Evolutionary conservation across 1,140 invertebrate genomes (phyloP).

Genomic region (Bactericera cockerelli): DNA sequence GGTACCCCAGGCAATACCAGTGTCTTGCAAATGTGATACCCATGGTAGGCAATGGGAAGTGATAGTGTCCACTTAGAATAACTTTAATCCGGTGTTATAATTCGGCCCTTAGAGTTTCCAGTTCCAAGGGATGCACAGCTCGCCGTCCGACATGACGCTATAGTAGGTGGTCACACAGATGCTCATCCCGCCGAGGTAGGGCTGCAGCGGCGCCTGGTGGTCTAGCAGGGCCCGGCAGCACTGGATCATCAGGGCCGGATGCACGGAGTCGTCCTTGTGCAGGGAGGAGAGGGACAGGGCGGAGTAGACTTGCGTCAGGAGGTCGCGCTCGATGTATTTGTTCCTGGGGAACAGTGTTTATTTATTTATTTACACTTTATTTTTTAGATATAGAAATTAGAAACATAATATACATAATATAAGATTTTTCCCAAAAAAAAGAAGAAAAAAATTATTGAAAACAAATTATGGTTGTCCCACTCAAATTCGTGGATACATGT

Average conservation of each 20-base stretch:
- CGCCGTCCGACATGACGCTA: constrained; percentile 74
- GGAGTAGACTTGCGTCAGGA: constrained; percentile 45
- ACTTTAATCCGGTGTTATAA: too few species aligned
- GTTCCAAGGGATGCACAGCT: constrained; percentile 85
- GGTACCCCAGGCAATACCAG: too few species aligned
- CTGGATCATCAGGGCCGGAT: constrained; percentile 71
- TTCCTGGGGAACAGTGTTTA: constrained; percentile 47
- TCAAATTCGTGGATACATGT: too few species aligned
- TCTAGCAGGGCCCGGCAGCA: constrained; percentile 56
- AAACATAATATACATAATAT: too few species aligned
- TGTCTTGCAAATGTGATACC: too few species aligned
- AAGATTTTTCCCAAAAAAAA: too few species aligned
- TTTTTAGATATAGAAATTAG: too few species aligned
- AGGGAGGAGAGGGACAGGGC: constrained; percentile 50
- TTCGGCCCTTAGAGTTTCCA: constrained; percentile 40
- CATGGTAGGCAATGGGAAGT: too few species aligned
- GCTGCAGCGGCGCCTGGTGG: constrained; percentile 31
- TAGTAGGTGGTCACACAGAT: constrained; percentile 80
- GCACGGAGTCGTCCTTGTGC: constrained; percentile 77
- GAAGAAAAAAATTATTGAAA: too few species aligned
- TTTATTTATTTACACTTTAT: too few species aligned
- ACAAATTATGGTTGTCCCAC: constrained; percentile 3
- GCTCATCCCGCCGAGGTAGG: constrained; percentile 37
- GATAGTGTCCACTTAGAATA: too few species aligned
- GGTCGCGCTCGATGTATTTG: constrained; percentile 55